Base-by-base conservation (phyloP, 2,888 invertebrate genomes). In the Hyalella azteca region DNA sequence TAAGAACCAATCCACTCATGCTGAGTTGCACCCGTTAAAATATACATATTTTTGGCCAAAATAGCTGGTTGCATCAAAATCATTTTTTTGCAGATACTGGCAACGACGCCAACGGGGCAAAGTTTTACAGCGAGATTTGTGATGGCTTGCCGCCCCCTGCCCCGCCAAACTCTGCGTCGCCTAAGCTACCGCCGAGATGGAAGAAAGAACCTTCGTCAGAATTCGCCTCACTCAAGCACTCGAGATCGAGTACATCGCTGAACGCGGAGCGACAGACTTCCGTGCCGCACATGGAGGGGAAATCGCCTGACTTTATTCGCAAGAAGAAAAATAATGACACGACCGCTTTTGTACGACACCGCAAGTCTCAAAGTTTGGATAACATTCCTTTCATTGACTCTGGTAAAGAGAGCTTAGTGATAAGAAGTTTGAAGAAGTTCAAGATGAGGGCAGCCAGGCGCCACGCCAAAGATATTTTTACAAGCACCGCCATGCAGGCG, bases 391-490 rank as follows among this genome's bases (percentile, higher is more conserved):
- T n/a, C 4, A 36, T 66, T 11, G 19, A 7, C 29, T 19, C 36
- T 66, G 66, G 36, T 15, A 66, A 66, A 36, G 36, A 4, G 3
- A 66, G 39, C n/a, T n/a, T 36, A 36, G 36, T 66, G n/a, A 36
- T 36, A 66, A 66, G 66, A 66, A 66, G 66, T 15, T 36, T 66
- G 19, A 66, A 66, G 11, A 66, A 36, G 29, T 66, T 66, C 26
- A 66, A 36, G 39, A 19, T 66, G 32, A 19, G 36, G 3, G 36
- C 3, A 11, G n/a, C 66, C 32, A 32, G 66, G 66, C 66, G 66
- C 36, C 66, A 66, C 19, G 66, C 36, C 29, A 66, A 22, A 15
- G 66, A 66, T 11, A 7, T 66, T 4, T 66, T 66, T 36, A 15
- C 66, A 7, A 36, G 36, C 66, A 66, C 36, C 66, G 36, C 66